A percentile compares a stretch with the other conserved stretches of the same genome.
These are phyloP conservation scores for Micromussa lordhowensis DNA, from an alignment of 92 coral and sea anemone genomes.

Conservation along the genomic window DNA sequence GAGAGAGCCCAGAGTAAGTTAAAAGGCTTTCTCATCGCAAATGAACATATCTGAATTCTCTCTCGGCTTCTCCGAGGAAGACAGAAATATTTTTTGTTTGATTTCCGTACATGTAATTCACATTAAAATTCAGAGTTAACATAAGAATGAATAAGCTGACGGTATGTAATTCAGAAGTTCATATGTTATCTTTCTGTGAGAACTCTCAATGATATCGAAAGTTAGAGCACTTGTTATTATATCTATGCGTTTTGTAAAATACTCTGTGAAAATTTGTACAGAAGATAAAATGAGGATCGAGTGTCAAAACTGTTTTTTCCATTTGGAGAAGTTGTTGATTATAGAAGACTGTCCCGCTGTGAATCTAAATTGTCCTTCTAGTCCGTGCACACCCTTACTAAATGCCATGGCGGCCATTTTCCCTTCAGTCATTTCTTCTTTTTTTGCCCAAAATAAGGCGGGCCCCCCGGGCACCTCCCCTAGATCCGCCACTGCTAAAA, in stretches of 20 bases:
- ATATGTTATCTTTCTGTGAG: not conserved
- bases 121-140: not conserved
- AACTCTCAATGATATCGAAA: not conserved
- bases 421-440: no score
- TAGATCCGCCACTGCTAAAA: no score
- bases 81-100: not conserved
- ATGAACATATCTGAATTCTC: not conserved
- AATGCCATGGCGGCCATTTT: no score
- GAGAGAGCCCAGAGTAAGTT: not conserved
- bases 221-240: not conserved
- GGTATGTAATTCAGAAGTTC: not conserved
- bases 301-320: not conserved
- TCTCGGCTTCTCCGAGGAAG: not conserved
- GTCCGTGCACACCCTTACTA: not conserved
- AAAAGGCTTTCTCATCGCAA: not conserved
- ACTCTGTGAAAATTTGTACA: not conserved
- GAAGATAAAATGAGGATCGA: not conserved
- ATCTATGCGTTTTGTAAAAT: constrained; percentile 15
- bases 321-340: not conserved
- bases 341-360: not conserved
- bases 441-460: no score
- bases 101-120: not conserved
- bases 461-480: no score
- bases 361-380: not conserved
- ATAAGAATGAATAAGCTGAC: not conserved